phyloP scores from a whole-genome alignment of 1,140 invertebrate species.

The Drosophila fuyamai region DNA sequence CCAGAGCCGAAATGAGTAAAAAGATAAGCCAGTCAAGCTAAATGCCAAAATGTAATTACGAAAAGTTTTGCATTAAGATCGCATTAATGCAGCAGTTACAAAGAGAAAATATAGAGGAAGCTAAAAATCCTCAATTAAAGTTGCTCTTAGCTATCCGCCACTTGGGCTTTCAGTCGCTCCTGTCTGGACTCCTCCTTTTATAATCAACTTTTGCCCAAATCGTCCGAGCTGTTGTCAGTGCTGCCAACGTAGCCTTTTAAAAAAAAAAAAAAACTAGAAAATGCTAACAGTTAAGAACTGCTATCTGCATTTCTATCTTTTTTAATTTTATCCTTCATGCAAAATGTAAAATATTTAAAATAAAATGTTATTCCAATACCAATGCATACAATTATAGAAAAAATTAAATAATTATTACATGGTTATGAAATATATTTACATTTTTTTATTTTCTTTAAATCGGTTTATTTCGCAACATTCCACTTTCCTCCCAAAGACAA shows the following conservation, averaged over 20 bases:
- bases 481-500: too few relatives aligned
- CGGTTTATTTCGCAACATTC: too few relatives aligned
- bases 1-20: neutral
- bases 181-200: conserved; percentile 21
- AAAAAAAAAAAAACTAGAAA: neutral
- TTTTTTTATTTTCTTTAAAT: neutral
- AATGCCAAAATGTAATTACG: conserved; percentile 52
- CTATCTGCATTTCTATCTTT: neutral
- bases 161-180: conserved; percentile 5
- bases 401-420: too few relatives aligned
- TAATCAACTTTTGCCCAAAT: conserved; percentile 49
- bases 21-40: conserved; percentile 32
- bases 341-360: too few relatives aligned
- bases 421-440: too few relatives aligned
- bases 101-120: conserved; percentile 3
- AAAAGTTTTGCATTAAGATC: conserved; percentile 45
- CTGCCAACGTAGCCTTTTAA: neutral
- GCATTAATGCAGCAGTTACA: conserved; percentile 34
- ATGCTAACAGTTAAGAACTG: too few relatives aligned
- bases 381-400: too few relatives aligned
- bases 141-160: conserved; percentile 36
- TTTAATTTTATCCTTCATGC: neutral
- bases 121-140: conserved; percentile 45
- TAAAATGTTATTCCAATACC: too few relatives aligned
- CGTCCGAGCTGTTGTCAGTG: neutral